Evolutionary conservation across 2,797 vertebrate species (phyloP).

Genomic region (Perodicticus potto): DNA sequence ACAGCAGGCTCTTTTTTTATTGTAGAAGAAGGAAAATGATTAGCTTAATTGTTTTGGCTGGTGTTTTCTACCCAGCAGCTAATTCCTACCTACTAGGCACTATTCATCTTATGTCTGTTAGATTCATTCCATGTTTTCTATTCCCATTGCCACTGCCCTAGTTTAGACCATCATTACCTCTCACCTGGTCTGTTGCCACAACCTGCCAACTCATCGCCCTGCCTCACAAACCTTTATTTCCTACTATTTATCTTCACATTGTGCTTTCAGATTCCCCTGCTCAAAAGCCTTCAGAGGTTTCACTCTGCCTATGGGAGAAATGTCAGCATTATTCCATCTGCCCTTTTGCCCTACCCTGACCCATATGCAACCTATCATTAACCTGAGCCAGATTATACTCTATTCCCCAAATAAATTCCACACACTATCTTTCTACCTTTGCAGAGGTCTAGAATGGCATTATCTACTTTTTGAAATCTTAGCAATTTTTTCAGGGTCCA

Average conservation of each 20-base stretch:
- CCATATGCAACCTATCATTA: background rate
- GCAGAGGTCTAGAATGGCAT: background rate
- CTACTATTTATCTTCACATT: slow-evolving; percentile 55
- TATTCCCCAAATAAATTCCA: background rate
- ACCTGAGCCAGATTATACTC: background rate
- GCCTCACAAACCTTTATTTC: slow-evolving; percentile 59
- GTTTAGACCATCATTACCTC: slow-evolving; percentile 64
- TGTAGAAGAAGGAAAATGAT: slow-evolving; percentile 39
- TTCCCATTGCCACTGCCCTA: slow-evolving; percentile 69
- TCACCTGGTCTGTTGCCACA: slow-evolving; percentile 66
- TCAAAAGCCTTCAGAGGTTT: background rate
- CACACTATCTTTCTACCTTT: background rate
- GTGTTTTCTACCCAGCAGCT: slow-evolving; percentile 52
- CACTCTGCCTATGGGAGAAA: background rate
- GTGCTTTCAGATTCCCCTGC: background rate
- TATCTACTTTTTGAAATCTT: background rate
- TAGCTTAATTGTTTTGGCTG: slow-evolving; percentile 66
- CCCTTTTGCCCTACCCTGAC: background rate
- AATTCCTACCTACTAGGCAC: slow-evolving; percentile 53
- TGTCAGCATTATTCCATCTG: background rate
- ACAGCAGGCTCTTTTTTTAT: slow-evolving; percentile 7
- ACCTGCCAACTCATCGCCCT: slow-evolving; percentile 12
- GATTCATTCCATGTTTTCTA: slow-evolving; percentile 1
- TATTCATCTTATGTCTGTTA: slow-evolving; percentile 58
- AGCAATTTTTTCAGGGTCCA: background rate